Conservation (phyloP, 2,113 vertebrate genomes). For the Loxodonta africana region DNA sequence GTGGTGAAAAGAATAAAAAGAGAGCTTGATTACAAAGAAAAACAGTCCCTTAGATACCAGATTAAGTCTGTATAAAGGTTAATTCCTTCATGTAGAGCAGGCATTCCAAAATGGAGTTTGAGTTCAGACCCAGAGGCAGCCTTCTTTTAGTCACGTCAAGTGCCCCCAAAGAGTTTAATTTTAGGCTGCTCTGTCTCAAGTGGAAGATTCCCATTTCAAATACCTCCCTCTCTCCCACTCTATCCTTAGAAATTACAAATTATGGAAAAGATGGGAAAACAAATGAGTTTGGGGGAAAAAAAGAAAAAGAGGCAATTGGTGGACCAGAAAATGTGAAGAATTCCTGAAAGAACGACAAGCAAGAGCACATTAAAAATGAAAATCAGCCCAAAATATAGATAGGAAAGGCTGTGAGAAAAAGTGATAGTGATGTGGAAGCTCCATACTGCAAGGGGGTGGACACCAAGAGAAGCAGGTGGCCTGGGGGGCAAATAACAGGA, state of each 20-base stretch:
- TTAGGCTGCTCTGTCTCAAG: too few species aligned
- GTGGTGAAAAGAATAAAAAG: too few species aligned
- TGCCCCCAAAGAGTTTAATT: too few species aligned
- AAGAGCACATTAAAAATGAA: background rate
- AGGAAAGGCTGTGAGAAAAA: background rate
- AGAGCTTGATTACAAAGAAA: too few species aligned
- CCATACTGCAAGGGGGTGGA: too few species aligned
- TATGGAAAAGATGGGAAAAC: background rate
- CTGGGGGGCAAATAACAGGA: background rate
- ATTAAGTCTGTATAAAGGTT: too few species aligned
- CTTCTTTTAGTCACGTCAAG: too few species aligned
- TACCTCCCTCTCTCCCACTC: background rate
- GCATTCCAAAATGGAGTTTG: too few species aligned
- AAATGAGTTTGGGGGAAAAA: background rate
- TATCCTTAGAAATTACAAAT: background rate
- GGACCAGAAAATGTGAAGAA: background rate
- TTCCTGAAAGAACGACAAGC: background rate
- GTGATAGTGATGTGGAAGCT: background rate
- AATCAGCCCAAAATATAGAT: background rate
- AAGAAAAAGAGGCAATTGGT: background rate
- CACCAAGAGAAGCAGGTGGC: fast-evolving
- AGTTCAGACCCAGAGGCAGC: too few species aligned
- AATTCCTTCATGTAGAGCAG: too few species aligned
- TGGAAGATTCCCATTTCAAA: background rate
- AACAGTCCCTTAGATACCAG: too few species aligned